phyloP scores from a whole-genome alignment of 2,797 vertebrate genomes.

The Muraenolepis orangiensis region DNA sequence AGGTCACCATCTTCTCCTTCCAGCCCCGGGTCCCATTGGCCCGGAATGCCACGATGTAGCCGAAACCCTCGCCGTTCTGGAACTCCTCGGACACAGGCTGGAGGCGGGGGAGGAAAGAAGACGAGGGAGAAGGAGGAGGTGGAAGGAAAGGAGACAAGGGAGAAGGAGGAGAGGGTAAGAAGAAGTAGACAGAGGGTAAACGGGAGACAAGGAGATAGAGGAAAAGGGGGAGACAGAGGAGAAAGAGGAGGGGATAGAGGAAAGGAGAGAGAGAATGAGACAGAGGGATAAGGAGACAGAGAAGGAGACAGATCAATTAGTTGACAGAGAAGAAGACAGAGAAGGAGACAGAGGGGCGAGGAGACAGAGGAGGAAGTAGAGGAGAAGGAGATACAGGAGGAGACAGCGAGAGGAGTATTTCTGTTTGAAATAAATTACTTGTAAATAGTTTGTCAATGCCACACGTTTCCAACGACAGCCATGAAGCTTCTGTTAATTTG shows the following conservation, averaged over 20 bases:
- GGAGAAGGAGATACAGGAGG: background rate
- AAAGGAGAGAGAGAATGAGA: background rate
- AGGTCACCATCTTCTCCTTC: conserved; percentile 98
- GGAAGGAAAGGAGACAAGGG: background rate
- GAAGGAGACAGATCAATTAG: background rate
- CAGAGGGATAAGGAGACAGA: background rate
- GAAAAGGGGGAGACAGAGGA: too few relatives aligned
- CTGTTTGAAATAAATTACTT: conserved; percentile 45
- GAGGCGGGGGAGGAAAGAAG: background rate
- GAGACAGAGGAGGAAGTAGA: background rate
- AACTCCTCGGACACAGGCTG: conserved; percentile 97
- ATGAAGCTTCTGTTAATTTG: conserved; percentile 44
- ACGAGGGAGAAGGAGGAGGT: background rate
- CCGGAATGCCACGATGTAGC: conserved; percentile 95
- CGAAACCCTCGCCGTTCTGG: conserved; percentile 95
- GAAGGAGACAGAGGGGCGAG: too few relatives aligned
- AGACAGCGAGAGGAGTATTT: background rate
- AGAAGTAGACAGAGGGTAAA: too few relatives aligned
- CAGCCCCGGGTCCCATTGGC: conserved; percentile 93
- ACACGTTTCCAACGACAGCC: conserved; percentile 22
- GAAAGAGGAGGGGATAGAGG: too few relatives aligned
- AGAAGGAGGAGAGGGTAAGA: background rate
- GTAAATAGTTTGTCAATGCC: conserved; percentile 52
- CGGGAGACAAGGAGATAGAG: too few relatives aligned
- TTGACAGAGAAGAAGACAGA: too few relatives aligned